Base-by-base conservation (phyloP, 1,140 invertebrate species). In the Ceratoteleas bidentatus region DNA sequence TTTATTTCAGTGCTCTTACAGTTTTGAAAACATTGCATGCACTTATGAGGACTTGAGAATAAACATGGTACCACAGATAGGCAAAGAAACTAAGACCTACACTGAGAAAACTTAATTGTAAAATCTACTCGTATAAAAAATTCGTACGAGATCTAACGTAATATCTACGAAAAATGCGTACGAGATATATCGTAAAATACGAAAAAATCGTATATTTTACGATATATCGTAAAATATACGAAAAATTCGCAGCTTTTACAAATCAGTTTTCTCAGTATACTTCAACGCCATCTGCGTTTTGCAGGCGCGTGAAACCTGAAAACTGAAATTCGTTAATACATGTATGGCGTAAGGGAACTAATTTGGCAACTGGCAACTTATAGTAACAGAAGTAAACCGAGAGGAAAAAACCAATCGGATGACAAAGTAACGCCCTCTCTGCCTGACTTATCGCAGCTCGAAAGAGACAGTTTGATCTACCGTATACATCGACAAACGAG, bases 401-500 rank as follows among this genome's bases (percentile, higher is more conserved):
- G 77, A 43, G 53, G 40, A 16, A 73, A 50, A 85, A 81, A 64
- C 85, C 80, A 73, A 85, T 88, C 77, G 24, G 24, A 24, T 24
- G 24, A 24, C 24, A 24, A 24, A 24, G 24, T 24, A 24, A 24
- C 85, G 85, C 83, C 88, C 87, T 87, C 83, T 84, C 84, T 84
- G 75, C 56, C 74, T 74, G 80, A 87, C 73, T 78, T 61, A 53
- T 87, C 87, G 74, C 83, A 87, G 24, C 84, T 77, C 52, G 8
- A 65, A 73, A 69, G 74, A 86, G 88, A 88, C 56, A 72, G 32
- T 86, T 83, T 73, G 58, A 88, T 87, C 87, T 86, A 73, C 64
- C 49, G 84, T 85, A 87, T 89, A 88, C 86, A 89, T 88, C 87
- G 84, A 70, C 76, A 83, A 83, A 83, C 54, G 56, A 83, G 68